phyloP scores from a whole-genome alignment of 2,888 invertebrate genomes.

The Deroplatys truncata region DNA sequence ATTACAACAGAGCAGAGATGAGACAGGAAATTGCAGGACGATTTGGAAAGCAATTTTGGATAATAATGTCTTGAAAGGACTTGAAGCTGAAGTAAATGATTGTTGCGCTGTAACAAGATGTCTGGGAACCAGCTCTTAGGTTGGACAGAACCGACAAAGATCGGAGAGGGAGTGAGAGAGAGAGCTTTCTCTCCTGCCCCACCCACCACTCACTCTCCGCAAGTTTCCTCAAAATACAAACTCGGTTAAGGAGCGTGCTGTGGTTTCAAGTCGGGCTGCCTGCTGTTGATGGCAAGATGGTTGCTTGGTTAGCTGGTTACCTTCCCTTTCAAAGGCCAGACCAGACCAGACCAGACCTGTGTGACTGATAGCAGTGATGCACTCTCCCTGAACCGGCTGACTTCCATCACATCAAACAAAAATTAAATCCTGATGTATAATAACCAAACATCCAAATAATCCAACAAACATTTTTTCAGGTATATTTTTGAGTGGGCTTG shows the following conservation, averaged over 20 bases:
- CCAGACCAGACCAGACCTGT: background rate
- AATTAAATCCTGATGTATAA: too few species aligned
- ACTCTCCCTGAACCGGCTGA: background rate
- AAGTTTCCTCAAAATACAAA: slow-evolving; percentile 24
- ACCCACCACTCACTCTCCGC: background rate
- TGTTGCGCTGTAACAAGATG: background rate
- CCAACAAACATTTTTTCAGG: too few species aligned
- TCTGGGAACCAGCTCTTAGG: background rate
- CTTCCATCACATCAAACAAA: background rate
- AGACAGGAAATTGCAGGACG: too few species aligned
- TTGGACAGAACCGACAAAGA: slow-evolving; percentile 1
- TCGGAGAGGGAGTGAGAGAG: background rate
- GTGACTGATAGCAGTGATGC: background rate
- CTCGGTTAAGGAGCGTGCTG: slow-evolving; percentile 27
- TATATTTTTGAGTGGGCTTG: too few species aligned
- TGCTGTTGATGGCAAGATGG: slow-evolving; percentile 17
- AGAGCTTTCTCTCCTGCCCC: background rate
- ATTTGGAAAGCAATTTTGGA: too few species aligned
- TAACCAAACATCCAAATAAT: too few species aligned
- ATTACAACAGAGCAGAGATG: too few species aligned
- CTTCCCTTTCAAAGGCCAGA: slow-evolving; percentile 1
- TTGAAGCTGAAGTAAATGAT: background rate
- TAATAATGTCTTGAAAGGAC: background rate
- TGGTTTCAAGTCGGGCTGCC: slow-evolving; percentile 19
- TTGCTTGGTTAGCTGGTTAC: slow-evolving; percentile 11